These are phyloP conservation scores for Ptychochromis oligacanthus DNA, from an alignment of 2,113 vertebrate species.

Conservation along the genomic window DNA sequence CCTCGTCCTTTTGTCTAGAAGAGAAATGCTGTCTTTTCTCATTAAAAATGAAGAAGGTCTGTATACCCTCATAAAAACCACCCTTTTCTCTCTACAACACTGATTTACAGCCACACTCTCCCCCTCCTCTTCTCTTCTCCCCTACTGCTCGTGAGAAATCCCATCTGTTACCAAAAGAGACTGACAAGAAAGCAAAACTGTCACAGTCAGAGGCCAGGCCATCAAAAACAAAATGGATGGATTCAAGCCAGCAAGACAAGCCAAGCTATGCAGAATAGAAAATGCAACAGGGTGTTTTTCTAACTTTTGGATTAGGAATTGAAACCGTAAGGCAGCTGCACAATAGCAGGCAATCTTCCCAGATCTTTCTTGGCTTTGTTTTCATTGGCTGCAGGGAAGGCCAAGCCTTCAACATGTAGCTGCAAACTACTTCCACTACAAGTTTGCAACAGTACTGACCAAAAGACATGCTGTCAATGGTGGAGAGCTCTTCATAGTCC, in stretches of 20 bases:
- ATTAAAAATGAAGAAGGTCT: slow-evolving; percentile 68
- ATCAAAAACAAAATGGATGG: slow-evolving; percentile 37
- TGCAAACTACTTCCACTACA: slow-evolving; percentile 35
- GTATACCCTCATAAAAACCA: slow-evolving; percentile 74
- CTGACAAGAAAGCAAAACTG: slow-evolving; percentile 47
- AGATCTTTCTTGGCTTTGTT: slow-evolving; percentile 58
- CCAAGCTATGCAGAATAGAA: slow-evolving; percentile 30
- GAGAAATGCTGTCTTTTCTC: slow-evolving; percentile 66
- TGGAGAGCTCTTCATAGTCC: not conserved
- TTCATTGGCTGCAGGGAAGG: slow-evolving; percentile 55
- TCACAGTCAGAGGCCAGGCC: slow-evolving; percentile 13
- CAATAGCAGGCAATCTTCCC: slow-evolving; percentile 61
- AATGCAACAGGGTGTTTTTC: slow-evolving; percentile 53
- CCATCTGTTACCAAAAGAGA: slow-evolving; percentile 64
- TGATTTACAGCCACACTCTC: slow-evolving; percentile 58
- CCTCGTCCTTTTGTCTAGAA: slow-evolving; percentile 35
- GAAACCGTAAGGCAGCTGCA: slow-evolving; percentile 59
- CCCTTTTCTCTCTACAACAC: slow-evolving; percentile 48
- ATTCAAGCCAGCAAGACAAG: slow-evolving; percentile 31
- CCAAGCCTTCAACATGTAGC: slow-evolving; percentile 13
- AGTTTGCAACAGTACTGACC: slow-evolving; percentile 9
- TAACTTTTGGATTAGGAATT: slow-evolving; percentile 58
- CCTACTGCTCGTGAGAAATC: slow-evolving; percentile 39
- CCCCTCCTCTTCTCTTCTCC: slow-evolving; percentile 1
- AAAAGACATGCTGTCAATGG: not conserved